These are phyloP conservation scores for Metalampra italica DNA, from an alignment of 2,888 invertebrate genomes.

Conservation along the genomic window DNA sequence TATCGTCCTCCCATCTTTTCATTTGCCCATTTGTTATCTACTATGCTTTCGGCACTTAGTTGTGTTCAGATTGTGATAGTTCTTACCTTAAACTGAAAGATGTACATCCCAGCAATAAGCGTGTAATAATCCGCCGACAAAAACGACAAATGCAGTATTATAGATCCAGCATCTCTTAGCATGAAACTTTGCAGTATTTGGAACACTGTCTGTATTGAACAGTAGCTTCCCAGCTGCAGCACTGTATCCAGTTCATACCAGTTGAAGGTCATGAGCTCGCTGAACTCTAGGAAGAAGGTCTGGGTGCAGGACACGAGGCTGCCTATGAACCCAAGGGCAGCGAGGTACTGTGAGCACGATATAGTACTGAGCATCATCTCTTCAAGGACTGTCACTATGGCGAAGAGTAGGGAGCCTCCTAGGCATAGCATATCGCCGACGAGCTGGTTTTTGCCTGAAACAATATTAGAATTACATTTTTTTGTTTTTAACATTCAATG, in stretches of 20 bases:
- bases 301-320: slow-evolving; percentile 87
- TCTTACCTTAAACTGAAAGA: slow-evolving; percentile 88
- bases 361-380: slow-evolving; percentile 89
- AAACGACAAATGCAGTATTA: slow-evolving; percentile 88
- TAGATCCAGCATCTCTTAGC: slow-evolving; percentile 87
- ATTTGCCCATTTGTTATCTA: too few species aligned
- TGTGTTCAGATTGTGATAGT: too few species aligned
- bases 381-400: slow-evolving; percentile 88
- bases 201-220: slow-evolving; percentile 85
- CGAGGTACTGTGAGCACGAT: slow-evolving; percentile 88
- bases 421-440: slow-evolving; percentile 91
- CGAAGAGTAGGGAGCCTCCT: slow-evolving; percentile 87
- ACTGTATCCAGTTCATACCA: slow-evolving; percentile 84
- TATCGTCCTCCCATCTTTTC: too few species aligned
- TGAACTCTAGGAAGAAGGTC: slow-evolving; percentile 86
- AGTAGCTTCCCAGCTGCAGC: slow-evolving; percentile 79
- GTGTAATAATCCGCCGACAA: slow-evolving; percentile 92
- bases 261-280: slow-evolving; percentile 81
- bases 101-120: slow-evolving; percentile 86
- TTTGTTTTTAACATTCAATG: too few species aligned
- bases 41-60: too few species aligned
- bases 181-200: slow-evolving; percentile 87
- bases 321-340: slow-evolving; percentile 89
- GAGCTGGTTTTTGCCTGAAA: slow-evolving; percentile 85
- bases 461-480: background rate